Evolutionary conservation across 2,888 invertebrate genomes (phyloP), one percentile per base, ranked within the genome.

Genomic region (Drosophila cracens): DNA sequence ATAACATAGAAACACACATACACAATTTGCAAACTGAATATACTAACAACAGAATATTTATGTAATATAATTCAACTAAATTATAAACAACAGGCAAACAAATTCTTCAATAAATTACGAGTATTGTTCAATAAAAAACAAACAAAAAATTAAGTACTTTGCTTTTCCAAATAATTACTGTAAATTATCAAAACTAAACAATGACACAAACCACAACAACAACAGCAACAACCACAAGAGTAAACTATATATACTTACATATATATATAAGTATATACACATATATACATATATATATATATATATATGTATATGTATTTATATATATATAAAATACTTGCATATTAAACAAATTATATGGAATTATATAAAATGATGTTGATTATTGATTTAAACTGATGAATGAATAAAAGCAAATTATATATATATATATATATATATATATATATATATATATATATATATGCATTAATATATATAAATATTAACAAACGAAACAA

Each of bases 41-140:
- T 70, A 79, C 68, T 68, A 81, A 67, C 65, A 76, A 68, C 63
- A 29, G 51, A 79, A 75, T 81, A 89, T 81, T 89, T 83, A 90
- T 89, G 89, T 91, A 89, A 87, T 76, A 87, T 89, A 91, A 84
- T 89, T 90, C 87, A 87, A 75, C 76, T 89, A 86, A 88, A 83
- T 83, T 81, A 79, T 63, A 69, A 52, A 66, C 57, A 46, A 69
- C 70, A 82, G 71, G 76, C 67, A 74, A 76, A 63, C 51, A 69
- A 88, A 71, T 72, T 83, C 60, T 66, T 64, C 63, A 71, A 76
- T 34, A 71, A 76, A 66, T 79, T 73, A 79, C 71, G 51, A 81
- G 67, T 76, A 84, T 84, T 87, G 79, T 84, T 89, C 79, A 89
- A 73, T 75, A 64, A 72, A 72, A 67, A 62, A 57, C 76, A 76